These are phyloP conservation scores for Ellobium chinense DNA, from an alignment of 2,888 invertebrate genomes.

Conservation along the genomic window DNA sequence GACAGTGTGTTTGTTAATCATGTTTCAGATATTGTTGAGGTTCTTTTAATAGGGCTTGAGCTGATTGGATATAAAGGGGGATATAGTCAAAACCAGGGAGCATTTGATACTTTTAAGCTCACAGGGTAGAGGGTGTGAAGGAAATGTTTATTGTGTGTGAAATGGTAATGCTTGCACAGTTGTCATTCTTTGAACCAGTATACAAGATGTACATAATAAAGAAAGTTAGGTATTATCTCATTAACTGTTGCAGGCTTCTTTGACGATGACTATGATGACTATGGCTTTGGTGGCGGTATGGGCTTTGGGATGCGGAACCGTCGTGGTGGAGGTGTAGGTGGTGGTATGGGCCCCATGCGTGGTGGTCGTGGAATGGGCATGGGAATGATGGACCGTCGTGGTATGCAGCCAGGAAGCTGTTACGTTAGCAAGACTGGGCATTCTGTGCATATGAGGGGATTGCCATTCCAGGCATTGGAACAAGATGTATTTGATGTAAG, in stretches of 20 bases:
- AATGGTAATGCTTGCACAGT: no score
- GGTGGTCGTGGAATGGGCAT: constrained; percentile 52
- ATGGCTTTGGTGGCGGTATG: constrained; percentile 67
- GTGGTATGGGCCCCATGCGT: constrained; percentile 35
- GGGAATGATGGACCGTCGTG: constrained; percentile 55
- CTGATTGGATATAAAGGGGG: no score
- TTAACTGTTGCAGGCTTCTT: constrained; percentile 70
- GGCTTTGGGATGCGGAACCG: constrained; percentile 53
- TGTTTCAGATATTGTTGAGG: no score
- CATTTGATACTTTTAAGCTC: no score
- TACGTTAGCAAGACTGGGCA: constrained; percentile 79
- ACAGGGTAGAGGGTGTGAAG: no score
- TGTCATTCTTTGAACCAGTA: no score
- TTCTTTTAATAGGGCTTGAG: no score
- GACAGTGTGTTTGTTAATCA: no score
- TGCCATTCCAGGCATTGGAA: constrained; percentile 92
- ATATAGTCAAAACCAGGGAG: no score
- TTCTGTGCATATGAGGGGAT: constrained; percentile 90
- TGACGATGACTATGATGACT: constrained; percentile 79
- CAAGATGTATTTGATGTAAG: constrained; percentile 88
- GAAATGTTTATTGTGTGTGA: no score
- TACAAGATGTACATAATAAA: no score
- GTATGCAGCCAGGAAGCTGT: constrained; percentile 65
- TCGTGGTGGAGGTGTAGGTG: constrained; percentile 59
- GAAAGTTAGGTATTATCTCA: no score